Percentiles rank a stretch among this genome's conserved stretches.
phyloP scores from a whole-genome alignment of 2,113 vertebrate species.

The Beaufortia kweichowensis region DNA sequence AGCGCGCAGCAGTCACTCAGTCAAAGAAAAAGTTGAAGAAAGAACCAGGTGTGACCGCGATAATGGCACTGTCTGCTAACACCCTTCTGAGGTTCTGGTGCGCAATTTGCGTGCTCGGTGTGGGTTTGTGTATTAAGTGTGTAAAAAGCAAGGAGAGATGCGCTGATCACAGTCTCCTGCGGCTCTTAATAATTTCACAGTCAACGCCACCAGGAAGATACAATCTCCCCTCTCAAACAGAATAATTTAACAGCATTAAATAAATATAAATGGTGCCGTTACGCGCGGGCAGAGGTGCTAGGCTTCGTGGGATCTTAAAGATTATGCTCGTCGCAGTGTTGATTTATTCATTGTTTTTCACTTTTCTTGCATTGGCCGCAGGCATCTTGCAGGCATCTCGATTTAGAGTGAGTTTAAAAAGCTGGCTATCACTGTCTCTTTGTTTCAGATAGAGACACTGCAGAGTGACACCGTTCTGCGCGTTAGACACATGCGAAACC shows the following conservation, averaged over 20 bases:
- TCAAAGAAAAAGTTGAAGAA: conserved; percentile 9
- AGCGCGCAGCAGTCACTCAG: neutral
- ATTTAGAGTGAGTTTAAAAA: neutral
- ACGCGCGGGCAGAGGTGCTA: conserved; percentile 29
- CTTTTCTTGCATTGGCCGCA: conserved; percentile 11
- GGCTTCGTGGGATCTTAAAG: conserved; percentile 20
- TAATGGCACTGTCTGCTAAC: conserved; percentile 10
- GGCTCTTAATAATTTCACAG: conserved; percentile 44
- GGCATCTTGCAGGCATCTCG: neutral
- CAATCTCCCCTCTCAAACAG: conserved; percentile 37
- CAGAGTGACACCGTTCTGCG: neutral
- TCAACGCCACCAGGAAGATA: conserved; percentile 16
- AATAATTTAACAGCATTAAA: conserved; percentile 52
- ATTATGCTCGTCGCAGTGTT: conserved; percentile 33
- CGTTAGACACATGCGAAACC: neutral
- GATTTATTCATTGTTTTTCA: conserved; percentile 39
- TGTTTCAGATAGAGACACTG: conserved; percentile 23
- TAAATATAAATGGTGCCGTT: conserved; percentile 44
- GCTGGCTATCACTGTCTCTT: conserved; percentile 33
- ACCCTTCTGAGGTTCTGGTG: neutral
- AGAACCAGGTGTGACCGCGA: conserved; percentile 17
- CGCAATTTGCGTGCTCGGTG: neutral
- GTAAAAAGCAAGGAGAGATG: conserved; percentile 17
- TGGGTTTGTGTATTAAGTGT: neutral
- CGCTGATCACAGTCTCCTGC: neutral